phyloP scores from a whole-genome alignment of 2,888 invertebrate genomes.

The Arge pagana region DNA sequence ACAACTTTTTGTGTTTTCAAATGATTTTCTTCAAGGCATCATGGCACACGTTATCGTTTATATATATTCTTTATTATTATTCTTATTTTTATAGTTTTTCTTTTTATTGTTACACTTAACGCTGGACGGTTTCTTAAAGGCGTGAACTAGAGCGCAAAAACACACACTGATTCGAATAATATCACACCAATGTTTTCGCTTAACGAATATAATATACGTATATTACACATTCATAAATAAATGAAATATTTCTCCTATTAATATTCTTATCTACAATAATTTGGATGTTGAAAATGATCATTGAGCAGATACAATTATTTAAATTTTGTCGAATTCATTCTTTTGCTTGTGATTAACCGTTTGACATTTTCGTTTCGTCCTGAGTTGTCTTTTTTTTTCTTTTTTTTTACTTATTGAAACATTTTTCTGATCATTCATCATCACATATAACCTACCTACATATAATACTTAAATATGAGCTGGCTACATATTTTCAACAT shows the following conservation, averaged over 20 bases:
- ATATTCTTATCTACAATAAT: conserved; percentile 20
- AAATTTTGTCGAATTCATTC: background rate
- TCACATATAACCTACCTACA: conserved; percentile 17
- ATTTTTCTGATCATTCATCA: conserved; percentile 10
- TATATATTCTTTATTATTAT: conserved; percentile 7
- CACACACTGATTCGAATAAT: conserved; percentile 24
- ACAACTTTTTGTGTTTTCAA: too few species aligned
- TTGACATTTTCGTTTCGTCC: background rate
- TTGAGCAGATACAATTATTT: conserved; percentile 20
- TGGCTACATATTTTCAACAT: conserved; percentile 20
- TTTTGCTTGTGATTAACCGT: background rate
- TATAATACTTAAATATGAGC: conserved; percentile 22
- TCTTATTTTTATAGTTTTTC: conserved; percentile 5
- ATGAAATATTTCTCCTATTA: conserved; percentile 10
- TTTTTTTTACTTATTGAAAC: background rate
- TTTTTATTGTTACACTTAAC: too few species aligned
- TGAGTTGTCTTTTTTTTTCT: background rate
- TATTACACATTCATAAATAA: conserved; percentile 19
- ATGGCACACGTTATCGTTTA: too few species aligned
- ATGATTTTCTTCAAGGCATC: too few species aligned
- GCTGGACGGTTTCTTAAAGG: conserved; percentile 28
- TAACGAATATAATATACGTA: conserved; percentile 10
- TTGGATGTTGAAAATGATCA: conserved; percentile 22
- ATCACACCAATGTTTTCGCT: conserved; percentile 23
- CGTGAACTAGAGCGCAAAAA: conserved; percentile 26